Conservation (phyloP, 2,888 invertebrate species). For the Hybos culiciformis region DNA sequence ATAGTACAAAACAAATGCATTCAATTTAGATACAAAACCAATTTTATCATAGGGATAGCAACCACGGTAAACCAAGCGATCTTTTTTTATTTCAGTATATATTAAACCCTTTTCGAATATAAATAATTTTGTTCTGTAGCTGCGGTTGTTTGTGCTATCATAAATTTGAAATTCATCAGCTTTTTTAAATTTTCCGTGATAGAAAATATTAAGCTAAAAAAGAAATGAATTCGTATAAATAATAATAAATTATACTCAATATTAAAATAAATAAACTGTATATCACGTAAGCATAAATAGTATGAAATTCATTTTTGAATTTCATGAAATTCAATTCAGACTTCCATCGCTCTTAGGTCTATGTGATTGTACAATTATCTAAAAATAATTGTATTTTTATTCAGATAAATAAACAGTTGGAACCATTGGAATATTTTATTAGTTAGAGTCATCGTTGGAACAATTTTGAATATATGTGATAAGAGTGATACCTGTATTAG, state of each 20-base stretch:
- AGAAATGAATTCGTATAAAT: not conserved
- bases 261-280: too few species aligned
- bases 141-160: constrained; percentile 27
- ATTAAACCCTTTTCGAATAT: constrained; percentile 34
- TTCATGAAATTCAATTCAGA: too few species aligned
- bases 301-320: too few species aligned
- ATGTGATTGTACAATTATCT: too few species aligned
- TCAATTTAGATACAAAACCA: constrained; percentile 26
- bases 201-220: constrained; percentile 30
- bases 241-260: not conserved
- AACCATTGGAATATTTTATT: too few species aligned
- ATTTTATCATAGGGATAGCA: constrained; percentile 33
- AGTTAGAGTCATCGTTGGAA: too few species aligned
- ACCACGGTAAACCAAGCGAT: constrained; percentile 30
- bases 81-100: constrained; percentile 33
- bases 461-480: too few species aligned
- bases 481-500: too few species aligned
- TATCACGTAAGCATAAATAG: too few species aligned
- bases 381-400: too few species aligned
- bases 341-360: too few species aligned
- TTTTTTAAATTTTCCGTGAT: constrained; percentile 34
- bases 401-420: too few species aligned
- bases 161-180: constrained; percentile 29
- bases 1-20: constrained; percentile 29
- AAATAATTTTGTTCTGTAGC: constrained; percentile 30